Percentiles rank a stretch among this genome's conserved stretches.
Evolutionary conservation across 2,113 vertebrate species (phyloP).

Genomic region (Perca schrenkii): DNA sequence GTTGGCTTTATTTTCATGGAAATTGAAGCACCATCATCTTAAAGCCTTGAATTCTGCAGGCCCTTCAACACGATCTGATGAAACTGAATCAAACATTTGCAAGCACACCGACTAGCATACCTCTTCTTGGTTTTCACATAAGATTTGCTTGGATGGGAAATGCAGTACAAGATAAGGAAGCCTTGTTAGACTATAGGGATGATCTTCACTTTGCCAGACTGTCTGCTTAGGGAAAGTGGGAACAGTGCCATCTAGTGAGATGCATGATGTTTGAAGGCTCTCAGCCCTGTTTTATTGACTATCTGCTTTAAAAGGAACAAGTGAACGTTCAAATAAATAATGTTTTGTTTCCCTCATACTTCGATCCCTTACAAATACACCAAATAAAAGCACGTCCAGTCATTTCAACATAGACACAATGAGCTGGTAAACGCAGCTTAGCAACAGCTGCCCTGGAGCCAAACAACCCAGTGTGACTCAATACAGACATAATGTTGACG

Average conservation of each 20-base stretch:
- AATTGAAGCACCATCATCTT: conserved; percentile 36
- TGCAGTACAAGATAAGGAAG: conserved; percentile 56
- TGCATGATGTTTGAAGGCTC: neutral
- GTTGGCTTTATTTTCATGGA: conserved; percentile 38
- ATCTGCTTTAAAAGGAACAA: neutral
- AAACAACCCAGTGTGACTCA: conserved; percentile 17
- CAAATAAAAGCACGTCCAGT: neutral
- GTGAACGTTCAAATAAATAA: conserved; percentile 4
- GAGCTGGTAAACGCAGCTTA: conserved; percentile 33
- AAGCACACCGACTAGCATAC: conserved; percentile 54
- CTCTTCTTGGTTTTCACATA: conserved; percentile 25
- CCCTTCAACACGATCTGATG: conserved; percentile 52
- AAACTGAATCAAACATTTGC: conserved; percentile 51
- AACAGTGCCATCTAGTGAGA: conserved; percentile 85
- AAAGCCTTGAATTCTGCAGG: conserved; percentile 33
- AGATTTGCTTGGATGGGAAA: conserved; percentile 55
- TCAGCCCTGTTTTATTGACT: neutral
- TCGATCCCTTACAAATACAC: neutral
- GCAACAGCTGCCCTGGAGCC: conserved; percentile 40
- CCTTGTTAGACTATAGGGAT: conserved; percentile 33
- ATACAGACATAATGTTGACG: conserved; percentile 42
- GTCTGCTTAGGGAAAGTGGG: conserved; percentile 62
- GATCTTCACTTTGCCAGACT: conserved; percentile 22
- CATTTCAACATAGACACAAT: conserved; percentile 6
- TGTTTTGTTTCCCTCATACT: neutral